Evolutionary conservation across 2,888 invertebrate species (phyloP).

Genomic region (Tigriopus californicus): DNA sequence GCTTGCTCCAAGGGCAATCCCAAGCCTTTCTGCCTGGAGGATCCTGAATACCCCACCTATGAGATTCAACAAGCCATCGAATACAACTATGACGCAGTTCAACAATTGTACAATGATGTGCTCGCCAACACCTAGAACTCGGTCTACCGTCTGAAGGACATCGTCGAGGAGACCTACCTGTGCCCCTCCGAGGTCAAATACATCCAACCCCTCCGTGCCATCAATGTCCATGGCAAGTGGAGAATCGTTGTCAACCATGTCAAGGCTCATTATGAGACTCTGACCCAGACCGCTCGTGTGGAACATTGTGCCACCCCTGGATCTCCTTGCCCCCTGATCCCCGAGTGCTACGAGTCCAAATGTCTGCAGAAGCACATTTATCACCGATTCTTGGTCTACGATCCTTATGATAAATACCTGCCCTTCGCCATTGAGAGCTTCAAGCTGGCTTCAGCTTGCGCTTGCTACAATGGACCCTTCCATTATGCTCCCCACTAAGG

Average conservation of each 20-base stretch:
- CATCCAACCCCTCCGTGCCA: constrained; percentile 21
- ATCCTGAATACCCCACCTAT: constrained; percentile 18
- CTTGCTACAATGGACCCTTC: constrained; percentile 19
- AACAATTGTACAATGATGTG: constrained; percentile 19
- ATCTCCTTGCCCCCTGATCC: constrained; percentile 21
- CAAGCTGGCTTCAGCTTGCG: constrained; percentile 20
- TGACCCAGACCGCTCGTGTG: constrained; percentile 20
- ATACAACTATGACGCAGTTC: constrained; percentile 18
- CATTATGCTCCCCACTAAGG: constrained; percentile 4
- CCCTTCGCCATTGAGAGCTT: constrained; percentile 20
- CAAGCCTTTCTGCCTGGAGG: constrained; percentile 17
- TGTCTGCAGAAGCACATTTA: constrained; percentile 22
- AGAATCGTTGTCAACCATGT: constrained; percentile 21
- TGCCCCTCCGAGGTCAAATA: constrained; percentile 21
- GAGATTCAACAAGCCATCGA: constrained; percentile 18
- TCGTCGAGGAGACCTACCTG: constrained; percentile 20
- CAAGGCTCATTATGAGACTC: constrained; percentile 20
- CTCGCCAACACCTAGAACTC: constrained; percentile 20
- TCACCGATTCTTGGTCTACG: constrained; percentile 20
- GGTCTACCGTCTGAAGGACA: constrained; percentile 18
- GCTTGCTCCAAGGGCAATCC: constrained; percentile 9
- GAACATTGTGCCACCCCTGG: constrained; percentile 19
- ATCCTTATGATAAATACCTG: constrained; percentile 20
- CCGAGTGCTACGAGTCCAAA: constrained; percentile 21
- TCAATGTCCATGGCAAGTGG: constrained; percentile 21